A percentile compares a stretch with the other conserved stretches of the same genome.
Evolutionary conservation across 1,140 invertebrate genomes (phyloP).

Genomic region (Mizuhopecten yessoensis): DNA sequence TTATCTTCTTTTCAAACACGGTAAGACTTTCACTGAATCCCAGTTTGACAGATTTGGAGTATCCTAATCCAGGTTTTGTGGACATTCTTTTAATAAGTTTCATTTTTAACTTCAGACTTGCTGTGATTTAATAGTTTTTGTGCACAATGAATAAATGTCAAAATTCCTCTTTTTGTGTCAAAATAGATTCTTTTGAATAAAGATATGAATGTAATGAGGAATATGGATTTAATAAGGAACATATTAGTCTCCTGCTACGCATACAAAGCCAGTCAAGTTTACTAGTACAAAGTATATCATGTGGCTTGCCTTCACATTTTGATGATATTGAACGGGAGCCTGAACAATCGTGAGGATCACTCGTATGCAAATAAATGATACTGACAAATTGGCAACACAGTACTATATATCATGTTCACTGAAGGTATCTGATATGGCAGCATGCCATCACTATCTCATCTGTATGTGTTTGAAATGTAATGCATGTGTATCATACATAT

Average conservation of each 20-base stretch:
- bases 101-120: slow-evolving; percentile 18
- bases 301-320: neutral
- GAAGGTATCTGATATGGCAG: neutral
- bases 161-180: neutral
- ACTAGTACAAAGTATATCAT: neutral
- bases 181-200: too few species aligned
- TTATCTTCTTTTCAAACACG: neutral
- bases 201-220: too few species aligned
- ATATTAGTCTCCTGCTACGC: too few species aligned
- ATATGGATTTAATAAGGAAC: neutral
- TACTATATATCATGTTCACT: neutral
- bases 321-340: neutral
- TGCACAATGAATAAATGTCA: neutral
- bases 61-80: slow-evolving; percentile 11
- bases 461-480: neutral
- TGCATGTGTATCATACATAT: neutral
- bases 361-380: neutral
- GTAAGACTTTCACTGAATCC: neutral
- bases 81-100: neutral
- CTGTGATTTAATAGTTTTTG: neutral
- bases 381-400: neutral
- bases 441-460: neutral
- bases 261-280: neutral
- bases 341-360: neutral
- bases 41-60: neutral